phyloP scores from a whole-genome alignment of 2,113 vertebrate species.

The Odontesthes bonariensis region DNA sequence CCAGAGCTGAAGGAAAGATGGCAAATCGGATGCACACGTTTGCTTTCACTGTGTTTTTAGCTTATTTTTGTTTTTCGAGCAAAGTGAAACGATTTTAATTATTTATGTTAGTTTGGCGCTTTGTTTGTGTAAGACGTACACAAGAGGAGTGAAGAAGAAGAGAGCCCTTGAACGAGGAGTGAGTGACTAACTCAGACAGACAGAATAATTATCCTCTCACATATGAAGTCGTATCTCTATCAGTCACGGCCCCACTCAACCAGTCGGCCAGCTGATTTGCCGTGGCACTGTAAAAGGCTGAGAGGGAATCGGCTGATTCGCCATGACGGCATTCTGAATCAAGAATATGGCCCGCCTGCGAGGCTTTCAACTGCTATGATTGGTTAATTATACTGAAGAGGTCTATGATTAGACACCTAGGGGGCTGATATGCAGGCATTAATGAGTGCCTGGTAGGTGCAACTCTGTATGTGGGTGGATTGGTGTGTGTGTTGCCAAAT shows the following conservation, averaged over 20 bases:
- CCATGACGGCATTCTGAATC: conserved; percentile 49
- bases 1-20: background rate
- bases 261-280: conserved; percentile 58
- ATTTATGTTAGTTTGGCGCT: conserved; percentile 4
- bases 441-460: conserved; percentile 56
- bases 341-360: conserved; percentile 43
- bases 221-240: conserved; percentile 46
- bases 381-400: conserved; percentile 70
- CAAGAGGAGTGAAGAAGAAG: conserved; percentile 4
- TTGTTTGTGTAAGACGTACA: background rate
- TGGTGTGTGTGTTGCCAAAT: conserved; percentile 9
- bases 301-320: conserved; percentile 51
- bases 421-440: conserved; percentile 45
- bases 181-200: conserved; percentile 57
- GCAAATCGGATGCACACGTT: background rate
- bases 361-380: conserved; percentile 55
- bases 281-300: conserved; percentile 42
- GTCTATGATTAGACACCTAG: conserved; percentile 66
- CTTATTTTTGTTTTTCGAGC: background rate
- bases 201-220: conserved; percentile 67
- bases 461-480: conserved; percentile 15
- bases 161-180: conserved; percentile 31
- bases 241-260: conserved; percentile 61
- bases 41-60: background rate
- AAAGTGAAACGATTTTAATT: conserved; percentile 6